phyloP scores from a whole-genome alignment of 2,888 invertebrate genomes.

The Drosophila austrosaltans region DNA sequence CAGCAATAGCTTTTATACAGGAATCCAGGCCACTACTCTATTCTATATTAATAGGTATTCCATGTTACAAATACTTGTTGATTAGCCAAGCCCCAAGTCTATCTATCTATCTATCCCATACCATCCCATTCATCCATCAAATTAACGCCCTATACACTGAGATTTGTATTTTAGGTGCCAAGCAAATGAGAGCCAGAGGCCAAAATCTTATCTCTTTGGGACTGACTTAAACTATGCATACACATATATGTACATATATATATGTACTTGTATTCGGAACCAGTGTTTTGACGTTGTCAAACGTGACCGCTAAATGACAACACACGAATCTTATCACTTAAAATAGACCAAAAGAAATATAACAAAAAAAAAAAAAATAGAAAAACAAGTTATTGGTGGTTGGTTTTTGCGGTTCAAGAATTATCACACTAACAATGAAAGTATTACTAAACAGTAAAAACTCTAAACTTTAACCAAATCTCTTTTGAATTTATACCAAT shows the following conservation, averaged over 20 bases:
- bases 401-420: constrained; percentile 12
- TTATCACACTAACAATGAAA: constrained; percentile 39
- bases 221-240: neutral
- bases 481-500: neutral
- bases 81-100: neutral
- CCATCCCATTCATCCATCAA: constrained; percentile 48
- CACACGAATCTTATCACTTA: constrained; percentile 22
- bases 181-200: constrained; percentile 9
- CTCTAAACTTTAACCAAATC: neutral
- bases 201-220: constrained; percentile 30
- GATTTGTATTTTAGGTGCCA: constrained; percentile 50
- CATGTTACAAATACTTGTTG: neutral
- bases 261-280: neutral
- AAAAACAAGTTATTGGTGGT: constrained; percentile 31
- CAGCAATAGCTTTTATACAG: neutral
- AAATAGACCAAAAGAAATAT: too few species aligned
- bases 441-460: constrained; percentile 12
- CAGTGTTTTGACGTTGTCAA: constrained; percentile 10
- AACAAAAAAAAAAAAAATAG: too few species aligned
- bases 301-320: constrained; percentile 63
- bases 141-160: constrained; percentile 43
- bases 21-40: constrained; percentile 23
- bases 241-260: too few species aligned
- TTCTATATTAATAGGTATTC: neutral
- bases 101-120: neutral